Base-by-base conservation (phyloP, 2,888 invertebrate genomes). In the Rhagonycha lutea region DNA sequence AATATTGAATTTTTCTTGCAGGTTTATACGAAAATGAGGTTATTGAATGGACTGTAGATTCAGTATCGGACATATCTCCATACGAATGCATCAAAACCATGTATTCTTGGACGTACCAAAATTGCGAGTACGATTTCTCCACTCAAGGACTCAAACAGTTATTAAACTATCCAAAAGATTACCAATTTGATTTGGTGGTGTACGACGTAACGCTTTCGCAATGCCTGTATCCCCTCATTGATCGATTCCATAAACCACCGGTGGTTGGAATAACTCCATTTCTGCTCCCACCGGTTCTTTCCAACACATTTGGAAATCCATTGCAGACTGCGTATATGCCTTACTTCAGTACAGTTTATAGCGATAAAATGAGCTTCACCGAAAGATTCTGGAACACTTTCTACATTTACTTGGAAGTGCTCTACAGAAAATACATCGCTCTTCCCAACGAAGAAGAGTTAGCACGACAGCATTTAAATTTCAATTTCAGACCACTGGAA, bases 281-380 rank as follows among this genome's bases (percentile, higher is more conserved):
- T 28, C 28, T 68, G 11, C 28, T 68, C 29, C 63, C 63, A 12
- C 63, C 63, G n/a, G 63, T 18, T 2, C 14, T 63, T 24, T 63
- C 63, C 12, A 24, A 63, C 10, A 5, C 67, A 12, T 82, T 82
- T 69, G 84, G 84, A 10, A 82, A 82, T 63, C 78, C 79, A 8
- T 70, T 81, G 14, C 78, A 80, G 61, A 79, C 83, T 0, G 77
- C 81, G 3, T 85, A 85, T 76, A 61, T 84, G 14, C 84, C 84
- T 1, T 81, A 77, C 67, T 76, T 80, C 24, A 67, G 75, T 28
- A 70, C 82, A 29, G 77, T 78, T 3, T 81, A 81, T 29, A 76
- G 73, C 12, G 78, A 80, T 65, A 73, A 80, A 14, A 82, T 82
- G 82, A 82, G 26, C 24, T 81, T 83, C 14, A 70, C 62, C 14